These are phyloP conservation scores for Mycalesis mineus DNA, from an alignment of 2,888 invertebrate genomes.

Conservation along the genomic window DNA sequence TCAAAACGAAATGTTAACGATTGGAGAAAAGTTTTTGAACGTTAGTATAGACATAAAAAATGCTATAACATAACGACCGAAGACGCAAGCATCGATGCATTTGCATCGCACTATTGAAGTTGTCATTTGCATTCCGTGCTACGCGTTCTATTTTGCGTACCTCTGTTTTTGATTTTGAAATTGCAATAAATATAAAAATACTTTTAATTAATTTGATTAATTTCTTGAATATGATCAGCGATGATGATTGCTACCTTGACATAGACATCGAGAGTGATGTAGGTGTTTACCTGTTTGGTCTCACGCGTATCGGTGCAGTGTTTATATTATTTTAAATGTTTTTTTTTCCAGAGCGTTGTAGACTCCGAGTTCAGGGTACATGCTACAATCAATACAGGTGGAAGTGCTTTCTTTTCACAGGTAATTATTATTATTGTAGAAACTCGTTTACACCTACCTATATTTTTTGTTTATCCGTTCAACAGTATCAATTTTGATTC, in stretches of 20 bases:
- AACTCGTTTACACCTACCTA: not conserved
- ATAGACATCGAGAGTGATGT: conserved; percentile 97
- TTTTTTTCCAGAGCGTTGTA: conserved; percentile 83
- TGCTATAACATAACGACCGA: too few species aligned
- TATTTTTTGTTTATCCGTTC: not conserved
- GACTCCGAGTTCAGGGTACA: conserved; percentile 85
- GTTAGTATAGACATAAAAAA: too few species aligned
- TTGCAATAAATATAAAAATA: too few species aligned
- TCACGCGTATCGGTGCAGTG: conserved; percentile 34
- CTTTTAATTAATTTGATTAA: too few species aligned
- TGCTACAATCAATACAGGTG: conserved; percentile 81
- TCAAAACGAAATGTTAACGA: too few species aligned
- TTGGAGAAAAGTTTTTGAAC: too few species aligned
- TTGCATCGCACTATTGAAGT: too few species aligned
- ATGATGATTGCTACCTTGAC: conserved; percentile 96
- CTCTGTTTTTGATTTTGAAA: too few species aligned
- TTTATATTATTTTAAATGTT: conserved; percentile 36
- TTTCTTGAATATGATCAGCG: conserved; percentile 91
- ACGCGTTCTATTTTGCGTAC: too few species aligned
- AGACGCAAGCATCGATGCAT: too few species aligned
- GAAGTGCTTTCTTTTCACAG: conserved; percentile 85
- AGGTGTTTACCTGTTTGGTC: conserved; percentile 67
- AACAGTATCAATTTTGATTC: not conserved
- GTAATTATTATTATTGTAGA: conserved; percentile 53
- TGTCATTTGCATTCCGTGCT: too few species aligned